Conservation (phyloP, 2,888 invertebrate species). For the Megalurothrips usitatus region DNA sequence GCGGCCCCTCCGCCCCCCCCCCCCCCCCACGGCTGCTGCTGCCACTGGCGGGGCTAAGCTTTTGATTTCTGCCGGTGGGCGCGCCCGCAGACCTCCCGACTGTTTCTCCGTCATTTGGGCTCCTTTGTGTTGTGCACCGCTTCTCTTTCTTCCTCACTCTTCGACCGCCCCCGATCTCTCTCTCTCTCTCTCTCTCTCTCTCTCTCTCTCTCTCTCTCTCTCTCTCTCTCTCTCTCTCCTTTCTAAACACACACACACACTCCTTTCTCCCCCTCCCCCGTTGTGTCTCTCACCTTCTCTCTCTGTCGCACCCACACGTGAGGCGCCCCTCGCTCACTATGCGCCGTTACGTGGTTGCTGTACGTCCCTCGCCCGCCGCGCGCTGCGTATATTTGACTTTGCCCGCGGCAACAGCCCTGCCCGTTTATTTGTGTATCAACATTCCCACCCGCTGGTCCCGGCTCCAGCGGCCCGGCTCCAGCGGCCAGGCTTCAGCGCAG, state of each 20-base stretch:
- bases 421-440: conserved; percentile 19
- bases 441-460: neutral
- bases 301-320: too few relatives aligned
- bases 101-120: too few relatives aligned
- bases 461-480: neutral
- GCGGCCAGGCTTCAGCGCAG: too few relatives aligned
- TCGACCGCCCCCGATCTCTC: neutral
- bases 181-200: conserved; percentile 1
- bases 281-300: neutral
- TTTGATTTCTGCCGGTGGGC: too few relatives aligned
- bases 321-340: too few relatives aligned
- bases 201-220: conserved; percentile 1
- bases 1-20: too few relatives aligned
- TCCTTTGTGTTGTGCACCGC: neutral
- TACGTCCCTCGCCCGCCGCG: neutral
- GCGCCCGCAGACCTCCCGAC: too few relatives aligned
- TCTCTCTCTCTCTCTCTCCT: neutral
- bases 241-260: too few relatives aligned
- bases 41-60: too few relatives aligned
- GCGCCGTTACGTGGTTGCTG: neutral
- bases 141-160: neutral
- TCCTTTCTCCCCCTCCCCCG: neutral
- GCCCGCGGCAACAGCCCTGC: neutral
- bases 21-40: too few relatives aligned
- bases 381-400: neutral